phyloP scores from a whole-genome alignment of 2,113 vertebrate genomes.

The Pionites leucogaster region DNA sequence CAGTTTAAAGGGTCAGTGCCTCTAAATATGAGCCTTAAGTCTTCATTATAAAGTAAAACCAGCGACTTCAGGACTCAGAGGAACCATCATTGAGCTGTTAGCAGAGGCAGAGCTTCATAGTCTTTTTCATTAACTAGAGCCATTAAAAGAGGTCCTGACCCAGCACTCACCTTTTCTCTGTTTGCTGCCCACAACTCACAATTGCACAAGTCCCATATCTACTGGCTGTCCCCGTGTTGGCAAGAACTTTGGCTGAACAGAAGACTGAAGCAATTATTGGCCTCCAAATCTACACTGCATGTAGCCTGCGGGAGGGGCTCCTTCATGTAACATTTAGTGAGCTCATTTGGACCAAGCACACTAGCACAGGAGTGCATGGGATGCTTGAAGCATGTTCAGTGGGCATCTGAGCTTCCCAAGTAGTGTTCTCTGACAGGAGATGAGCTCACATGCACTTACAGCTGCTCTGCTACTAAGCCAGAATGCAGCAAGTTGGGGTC shows the following conservation, averaged over 20 bases:
- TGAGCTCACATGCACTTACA: rapidly evolving
- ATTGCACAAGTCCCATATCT: neutral
- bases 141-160: neutral
- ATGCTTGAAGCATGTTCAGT: neutral
- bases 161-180: neutral
- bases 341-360: neutral
- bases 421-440: neutral
- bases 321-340: neutral
- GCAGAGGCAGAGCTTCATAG: neutral
- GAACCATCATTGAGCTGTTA: neutral
- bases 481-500: neutral
- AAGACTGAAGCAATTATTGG: neutral
- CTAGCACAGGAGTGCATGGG: neutral
- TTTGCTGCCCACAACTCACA: neutral
- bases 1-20: conserved; percentile 14
- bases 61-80: neutral
- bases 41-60: neutral
- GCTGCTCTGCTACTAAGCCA: neutral
- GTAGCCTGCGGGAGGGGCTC: neutral
- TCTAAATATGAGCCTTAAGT: conserved; percentile 1
- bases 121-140: neutral
- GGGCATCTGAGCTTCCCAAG: neutral
- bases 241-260: neutral
- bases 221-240: neutral
- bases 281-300: neutral